Conservation (phyloP, 1,140 invertebrate genomes). For the Harpegnathos saltator region DNA sequence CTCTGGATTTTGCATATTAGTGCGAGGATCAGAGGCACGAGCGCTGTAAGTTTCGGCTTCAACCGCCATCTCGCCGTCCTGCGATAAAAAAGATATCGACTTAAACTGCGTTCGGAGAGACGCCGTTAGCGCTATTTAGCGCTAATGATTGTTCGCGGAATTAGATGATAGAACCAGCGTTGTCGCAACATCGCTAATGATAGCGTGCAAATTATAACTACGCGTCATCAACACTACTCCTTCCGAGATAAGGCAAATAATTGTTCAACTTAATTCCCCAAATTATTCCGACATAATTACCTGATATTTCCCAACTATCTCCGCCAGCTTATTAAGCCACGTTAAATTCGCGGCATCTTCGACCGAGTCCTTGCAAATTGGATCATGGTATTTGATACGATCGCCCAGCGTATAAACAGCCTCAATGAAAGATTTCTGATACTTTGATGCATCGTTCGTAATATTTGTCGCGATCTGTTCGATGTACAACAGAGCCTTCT, state of each 20-base stretch:
- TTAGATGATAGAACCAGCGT: too few relatives aligned
- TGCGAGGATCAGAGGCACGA: constrained; percentile 57
- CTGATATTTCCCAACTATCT: constrained; percentile 79
- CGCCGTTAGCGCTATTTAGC: too few relatives aligned
- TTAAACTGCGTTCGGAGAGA: too few relatives aligned
- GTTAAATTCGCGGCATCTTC: constrained; percentile 81
- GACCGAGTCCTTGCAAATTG: constrained; percentile 86
- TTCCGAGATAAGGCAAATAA: background rate
- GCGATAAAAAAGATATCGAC: too few relatives aligned
- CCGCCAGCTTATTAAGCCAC: constrained; percentile 81
- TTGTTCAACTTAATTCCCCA: background rate
- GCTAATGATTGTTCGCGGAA: too few relatives aligned
- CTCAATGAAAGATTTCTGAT: constrained; percentile 88
- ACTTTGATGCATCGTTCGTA: constrained; percentile 86
- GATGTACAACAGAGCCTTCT: constrained; percentile 93
- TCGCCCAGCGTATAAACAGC: constrained; percentile 90
- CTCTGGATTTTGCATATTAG: constrained; percentile 56
- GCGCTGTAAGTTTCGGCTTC: constrained; percentile 67
- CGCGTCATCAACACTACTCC: too few relatives aligned
- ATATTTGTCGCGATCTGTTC: constrained; percentile 92
- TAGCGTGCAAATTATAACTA: too few relatives aligned
- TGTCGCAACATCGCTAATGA: too few relatives aligned
- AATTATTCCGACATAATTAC: constrained; percentile 60
- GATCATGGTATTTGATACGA: constrained; percentile 93
- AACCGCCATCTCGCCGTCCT: constrained; percentile 78